Percentiles rank a stretch among this genome's conserved stretches.
These are phyloP conservation scores for Drosophila vallismaia DNA, from an alignment of 2,888 invertebrate genomes.

Conservation along the genomic window DNA sequence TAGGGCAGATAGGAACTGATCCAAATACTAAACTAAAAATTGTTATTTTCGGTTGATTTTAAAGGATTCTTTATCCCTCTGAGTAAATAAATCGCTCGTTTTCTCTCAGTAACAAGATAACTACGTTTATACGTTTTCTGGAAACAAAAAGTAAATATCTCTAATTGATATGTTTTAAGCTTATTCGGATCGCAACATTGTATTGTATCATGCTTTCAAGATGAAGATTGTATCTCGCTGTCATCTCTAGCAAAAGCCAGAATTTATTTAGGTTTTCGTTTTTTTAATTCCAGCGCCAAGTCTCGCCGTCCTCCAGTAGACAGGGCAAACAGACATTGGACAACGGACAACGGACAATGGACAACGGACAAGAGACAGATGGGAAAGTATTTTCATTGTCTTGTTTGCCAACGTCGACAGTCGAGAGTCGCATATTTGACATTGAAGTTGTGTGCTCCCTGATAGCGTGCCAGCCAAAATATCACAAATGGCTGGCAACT, in stretches of 20 bases:
- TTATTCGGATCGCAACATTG: background rate
- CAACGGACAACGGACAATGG: background rate
- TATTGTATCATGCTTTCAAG: background rate
- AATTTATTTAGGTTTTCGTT: background rate
- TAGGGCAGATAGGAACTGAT: too few relatives aligned
- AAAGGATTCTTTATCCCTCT: too few relatives aligned
- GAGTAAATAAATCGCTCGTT: too few relatives aligned
- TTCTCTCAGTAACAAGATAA: background rate
- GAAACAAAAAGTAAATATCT: background rate
- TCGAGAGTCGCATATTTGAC: conserved; percentile 70
- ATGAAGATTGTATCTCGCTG: background rate
- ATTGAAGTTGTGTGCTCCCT: conserved; percentile 72
- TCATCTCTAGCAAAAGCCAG: background rate
- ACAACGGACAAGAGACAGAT: conserved; percentile 35
- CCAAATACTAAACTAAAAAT: too few relatives aligned
- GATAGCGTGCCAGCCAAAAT: conserved; percentile 74
- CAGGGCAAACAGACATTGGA: conserved; percentile 37
- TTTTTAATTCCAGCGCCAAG: conserved; percentile 64
- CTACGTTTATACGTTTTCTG: background rate
- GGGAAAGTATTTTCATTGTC: conserved; percentile 74
- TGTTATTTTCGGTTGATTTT: too few relatives aligned
- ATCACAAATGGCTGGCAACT: conserved; percentile 73
- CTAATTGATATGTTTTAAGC: background rate
- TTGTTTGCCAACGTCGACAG: conserved; percentile 70
- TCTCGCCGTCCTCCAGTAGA: conserved; percentile 47